Percentiles rank a stretch among this genome's conserved stretches.
These are phyloP conservation scores for Zelleria hepariella DNA, from an alignment of 2,888 invertebrate genomes.

Conservation along the genomic window DNA sequence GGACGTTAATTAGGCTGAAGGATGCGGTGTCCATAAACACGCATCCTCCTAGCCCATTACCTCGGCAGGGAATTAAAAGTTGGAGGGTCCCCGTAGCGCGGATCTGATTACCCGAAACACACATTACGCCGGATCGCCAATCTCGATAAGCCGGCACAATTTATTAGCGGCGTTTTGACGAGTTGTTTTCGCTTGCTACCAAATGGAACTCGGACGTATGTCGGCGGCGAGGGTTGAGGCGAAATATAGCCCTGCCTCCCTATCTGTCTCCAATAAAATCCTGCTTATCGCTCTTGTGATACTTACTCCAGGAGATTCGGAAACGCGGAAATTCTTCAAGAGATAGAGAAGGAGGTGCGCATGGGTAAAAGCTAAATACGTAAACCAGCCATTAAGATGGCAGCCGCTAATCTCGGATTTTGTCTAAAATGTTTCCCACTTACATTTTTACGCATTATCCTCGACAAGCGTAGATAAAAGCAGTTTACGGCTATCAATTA, in stretches of 20 bases:
- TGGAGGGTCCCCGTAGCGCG: constrained; percentile 38
- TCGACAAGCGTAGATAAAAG: too few relatives aligned
- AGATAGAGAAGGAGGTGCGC: too few relatives aligned
- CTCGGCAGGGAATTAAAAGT: constrained; percentile 62
- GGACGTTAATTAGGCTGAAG: not conserved
- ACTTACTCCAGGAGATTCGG: not conserved
- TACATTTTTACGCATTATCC: too few relatives aligned
- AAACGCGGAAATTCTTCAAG: too few relatives aligned
- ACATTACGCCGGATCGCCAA: constrained; percentile 56
- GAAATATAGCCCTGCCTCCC: not conserved
- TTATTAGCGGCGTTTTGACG: constrained; percentile 48
- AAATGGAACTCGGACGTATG: constrained; percentile 5
- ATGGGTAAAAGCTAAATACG: too few relatives aligned
- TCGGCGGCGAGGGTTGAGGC: not conserved
- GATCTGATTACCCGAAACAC: constrained; percentile 64
- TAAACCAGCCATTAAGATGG: too few relatives aligned
- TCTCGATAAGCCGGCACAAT: constrained; percentile 59
- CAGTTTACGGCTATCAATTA: not conserved
- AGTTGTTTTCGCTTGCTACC: constrained; percentile 40
- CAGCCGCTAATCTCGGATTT: too few relatives aligned
- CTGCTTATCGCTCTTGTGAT: not conserved
- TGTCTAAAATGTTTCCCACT: too few relatives aligned
- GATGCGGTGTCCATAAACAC: not conserved
- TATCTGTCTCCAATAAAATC: not conserved
- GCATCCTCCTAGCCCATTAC: constrained; percentile 10